phyloP scores from a whole-genome alignment of 2,888 invertebrate species.

The Dasypogon diadema region DNA sequence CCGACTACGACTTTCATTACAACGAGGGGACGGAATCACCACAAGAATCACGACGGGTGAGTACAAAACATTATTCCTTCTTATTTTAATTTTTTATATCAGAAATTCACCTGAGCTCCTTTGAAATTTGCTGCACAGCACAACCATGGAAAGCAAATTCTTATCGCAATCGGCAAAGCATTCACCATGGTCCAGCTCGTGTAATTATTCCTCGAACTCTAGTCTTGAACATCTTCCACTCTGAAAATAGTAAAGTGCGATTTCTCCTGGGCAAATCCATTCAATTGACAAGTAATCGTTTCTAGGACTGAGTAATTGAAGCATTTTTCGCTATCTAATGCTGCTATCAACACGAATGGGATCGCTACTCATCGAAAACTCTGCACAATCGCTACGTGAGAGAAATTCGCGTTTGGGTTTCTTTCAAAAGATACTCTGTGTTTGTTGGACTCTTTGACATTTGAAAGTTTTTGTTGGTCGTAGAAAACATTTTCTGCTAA shows the following conservation, averaged over 20 bases:
- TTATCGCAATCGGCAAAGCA: constrained; percentile 2
- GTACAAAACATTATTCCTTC: constrained; percentile 10
- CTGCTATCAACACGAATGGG: constrained; percentile 23
- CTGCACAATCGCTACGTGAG: neutral
- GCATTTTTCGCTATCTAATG: constrained; percentile 39
- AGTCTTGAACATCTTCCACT: neutral
- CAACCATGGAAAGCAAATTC: neutral
- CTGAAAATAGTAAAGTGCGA: neutral
- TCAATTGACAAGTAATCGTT: constrained; percentile 29
- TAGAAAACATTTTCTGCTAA: neutral
- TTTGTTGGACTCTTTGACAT: neutral
- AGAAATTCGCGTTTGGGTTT: neutral
- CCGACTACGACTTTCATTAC: constrained; percentile 16
- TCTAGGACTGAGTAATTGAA: constrained; percentile 34
- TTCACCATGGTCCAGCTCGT: constrained; percentile 11
- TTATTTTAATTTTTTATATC: constrained; percentile 9
- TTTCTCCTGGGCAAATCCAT: constrained; percentile 10
- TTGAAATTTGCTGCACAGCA: constrained; percentile 1
- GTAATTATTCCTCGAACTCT: constrained; percentile 27
- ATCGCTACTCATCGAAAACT: neutral
- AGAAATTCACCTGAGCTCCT: constrained; percentile 10
- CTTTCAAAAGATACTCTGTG: neutral
- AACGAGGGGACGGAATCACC: constrained; percentile 49
- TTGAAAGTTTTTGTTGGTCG: neutral
- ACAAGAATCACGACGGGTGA: constrained; percentile 54